Conservation (phyloP, 92 coral and sea anemone genomes). For the Pocillopora meandrina region DNA sequence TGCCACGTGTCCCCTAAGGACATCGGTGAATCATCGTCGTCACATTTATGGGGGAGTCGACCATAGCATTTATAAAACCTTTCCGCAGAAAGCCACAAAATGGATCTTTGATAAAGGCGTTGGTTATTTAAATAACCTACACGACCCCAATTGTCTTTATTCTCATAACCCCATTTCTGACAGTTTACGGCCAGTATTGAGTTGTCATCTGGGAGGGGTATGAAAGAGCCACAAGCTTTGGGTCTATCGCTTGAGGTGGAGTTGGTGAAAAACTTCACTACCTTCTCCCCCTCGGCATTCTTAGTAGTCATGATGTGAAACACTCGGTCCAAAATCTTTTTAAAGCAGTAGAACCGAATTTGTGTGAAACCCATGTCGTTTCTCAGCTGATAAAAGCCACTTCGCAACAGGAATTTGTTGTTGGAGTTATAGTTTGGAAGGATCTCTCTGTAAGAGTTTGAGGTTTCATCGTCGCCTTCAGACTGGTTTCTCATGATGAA, state of each 20-base stretch:
- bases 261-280: too few relatives aligned
- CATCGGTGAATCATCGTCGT: too few relatives aligned
- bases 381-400: slow-evolving; percentile 12
- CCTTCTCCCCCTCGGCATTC: slow-evolving; percentile 25
- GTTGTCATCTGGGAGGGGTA: slow-evolving; percentile 50
- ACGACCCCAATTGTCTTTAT: slow-evolving; percentile 32
- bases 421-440: not conserved
- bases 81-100: too few relatives aligned
- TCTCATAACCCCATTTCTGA: slow-evolving; percentile 39
- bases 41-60: too few relatives aligned
- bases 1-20: slow-evolving; percentile 4
- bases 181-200: slow-evolving; percentile 44
- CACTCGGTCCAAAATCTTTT: slow-evolving; percentile 31
- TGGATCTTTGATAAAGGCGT: slow-evolving; percentile 6
- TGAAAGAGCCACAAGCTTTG: slow-evolving; percentile 44
- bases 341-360: slow-evolving; percentile 55
- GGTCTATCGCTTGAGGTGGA: too few relatives aligned
- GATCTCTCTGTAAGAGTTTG: not conserved
- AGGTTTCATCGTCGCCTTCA: too few relatives aligned
- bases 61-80: too few relatives aligned
- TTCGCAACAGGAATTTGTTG: not conserved
- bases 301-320: slow-evolving; percentile 59
- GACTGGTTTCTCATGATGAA: too few relatives aligned
- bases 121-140: not conserved
- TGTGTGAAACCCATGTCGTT: slow-evolving; percentile 56